Evolutionary conservation across 2,113 vertebrate species (phyloP).

Genomic region (Bettongia penicillata): DNA sequence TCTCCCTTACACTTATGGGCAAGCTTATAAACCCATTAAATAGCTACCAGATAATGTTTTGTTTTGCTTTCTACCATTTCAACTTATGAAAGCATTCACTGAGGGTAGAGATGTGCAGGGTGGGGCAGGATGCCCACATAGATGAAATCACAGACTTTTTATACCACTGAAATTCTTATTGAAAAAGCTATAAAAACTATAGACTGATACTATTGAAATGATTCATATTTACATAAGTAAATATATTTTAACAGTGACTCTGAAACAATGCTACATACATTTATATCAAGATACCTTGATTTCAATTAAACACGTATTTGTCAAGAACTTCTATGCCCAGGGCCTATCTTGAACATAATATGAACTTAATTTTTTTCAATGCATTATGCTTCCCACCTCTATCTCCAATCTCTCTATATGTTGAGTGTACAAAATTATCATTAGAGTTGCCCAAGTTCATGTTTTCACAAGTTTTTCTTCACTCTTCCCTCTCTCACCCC

Average conservation of each 20-base stretch:
- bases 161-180: neutral
- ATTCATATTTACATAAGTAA: neutral
- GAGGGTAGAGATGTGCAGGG: neutral
- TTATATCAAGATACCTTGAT: neutral
- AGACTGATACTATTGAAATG: neutral
- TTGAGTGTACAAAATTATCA: neutral
- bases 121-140: neutral
- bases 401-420: neutral
- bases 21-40: neutral
- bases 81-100: neutral
- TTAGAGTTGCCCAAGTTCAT: neutral
- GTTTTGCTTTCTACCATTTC: neutral
- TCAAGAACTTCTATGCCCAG: neutral
- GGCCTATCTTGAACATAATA: neutral
- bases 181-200: neutral
- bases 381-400: neutral
- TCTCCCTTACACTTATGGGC: neutral
- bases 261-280: neutral
- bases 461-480: neutral
- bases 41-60: neutral
- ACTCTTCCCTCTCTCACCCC: neutral
- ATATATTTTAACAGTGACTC: neutral
- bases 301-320: neutral
- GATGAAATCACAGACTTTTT: neutral
- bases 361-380: neutral